Percentiles rank a stretch among this genome's conserved stretches.
These are phyloP conservation scores for Cyprinodon tularosa DNA, from an alignment of 2,113 vertebrate species.

Conservation along the genomic window DNA sequence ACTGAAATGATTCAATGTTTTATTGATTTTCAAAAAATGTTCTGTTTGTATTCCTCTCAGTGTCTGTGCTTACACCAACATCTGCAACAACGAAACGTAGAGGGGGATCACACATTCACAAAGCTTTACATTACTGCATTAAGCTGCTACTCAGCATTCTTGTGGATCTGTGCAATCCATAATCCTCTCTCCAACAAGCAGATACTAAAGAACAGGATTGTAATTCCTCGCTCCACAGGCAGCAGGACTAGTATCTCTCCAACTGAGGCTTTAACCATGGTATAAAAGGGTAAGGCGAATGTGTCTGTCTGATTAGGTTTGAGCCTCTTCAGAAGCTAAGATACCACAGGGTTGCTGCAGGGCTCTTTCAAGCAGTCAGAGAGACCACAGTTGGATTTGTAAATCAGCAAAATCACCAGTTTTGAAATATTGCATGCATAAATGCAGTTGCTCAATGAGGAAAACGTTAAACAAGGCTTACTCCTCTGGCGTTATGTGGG, in stretches of 20 bases:
- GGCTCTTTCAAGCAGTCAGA: background rate
- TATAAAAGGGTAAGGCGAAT: slow-evolving; percentile 29
- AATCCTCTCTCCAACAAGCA: slow-evolving; percentile 58
- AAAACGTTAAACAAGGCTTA: slow-evolving; percentile 58
- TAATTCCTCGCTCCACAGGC: slow-evolving; percentile 41
- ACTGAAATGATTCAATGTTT: background rate
- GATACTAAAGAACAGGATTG: slow-evolving; percentile 61
- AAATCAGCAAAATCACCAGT: background rate
- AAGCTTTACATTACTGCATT: slow-evolving; percentile 42
- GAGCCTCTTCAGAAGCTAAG: slow-evolving; percentile 17
- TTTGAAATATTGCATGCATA: background rate
- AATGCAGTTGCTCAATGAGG: background rate
- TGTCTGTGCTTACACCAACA: slow-evolving; percentile 9
- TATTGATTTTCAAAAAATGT: background rate
- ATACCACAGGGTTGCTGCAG: background rate
- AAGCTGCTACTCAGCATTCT: slow-evolving; percentile 49
- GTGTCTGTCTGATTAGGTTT: slow-evolving; percentile 42
- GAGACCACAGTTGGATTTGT: background rate
- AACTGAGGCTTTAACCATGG: slow-evolving; percentile 25
- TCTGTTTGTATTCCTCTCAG: background rate
- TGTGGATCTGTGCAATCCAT: slow-evolving; percentile 44
- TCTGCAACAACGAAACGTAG: background rate
- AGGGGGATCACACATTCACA: slow-evolving; percentile 11
- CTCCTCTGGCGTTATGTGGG: slow-evolving; percentile 83
- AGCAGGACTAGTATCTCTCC: slow-evolving; percentile 28